phyloP scores from a whole-genome alignment of 2,888 invertebrate species.

The Spialia ferax region DNA sequence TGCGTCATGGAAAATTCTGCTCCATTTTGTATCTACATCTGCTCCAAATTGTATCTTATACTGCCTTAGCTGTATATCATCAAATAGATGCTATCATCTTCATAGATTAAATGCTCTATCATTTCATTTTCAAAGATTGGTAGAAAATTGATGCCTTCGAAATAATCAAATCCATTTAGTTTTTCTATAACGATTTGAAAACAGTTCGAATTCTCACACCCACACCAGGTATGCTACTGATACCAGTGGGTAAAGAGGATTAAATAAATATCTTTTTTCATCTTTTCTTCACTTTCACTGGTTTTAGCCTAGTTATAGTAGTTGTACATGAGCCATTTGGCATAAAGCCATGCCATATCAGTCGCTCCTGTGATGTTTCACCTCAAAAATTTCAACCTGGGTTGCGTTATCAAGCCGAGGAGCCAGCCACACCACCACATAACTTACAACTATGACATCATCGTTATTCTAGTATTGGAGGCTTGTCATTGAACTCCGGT shows the following conservation, averaged over 20 bases:
- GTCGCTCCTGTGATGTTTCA: neutral
- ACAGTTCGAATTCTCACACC: too few species aligned
- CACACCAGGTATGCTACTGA: too few species aligned
- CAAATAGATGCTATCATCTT: too few species aligned
- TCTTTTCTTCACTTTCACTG: neutral
- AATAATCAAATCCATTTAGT: too few species aligned
- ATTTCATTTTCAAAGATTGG: too few species aligned
- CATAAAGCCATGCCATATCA: neutral
- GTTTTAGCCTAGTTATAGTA: neutral
- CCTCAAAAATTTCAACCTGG: neutral
- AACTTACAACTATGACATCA: slow-evolving; percentile 18
- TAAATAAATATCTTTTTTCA: neutral
- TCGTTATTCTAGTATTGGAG: slow-evolving; percentile 19
- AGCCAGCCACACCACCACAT: neutral
- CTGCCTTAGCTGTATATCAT: too few species aligned
- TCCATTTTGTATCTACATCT: too few species aligned
- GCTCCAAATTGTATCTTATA: too few species aligned
- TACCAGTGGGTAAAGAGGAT: too few species aligned
- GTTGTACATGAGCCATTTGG: neutral
- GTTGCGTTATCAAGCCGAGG: slow-evolving; percentile 2
- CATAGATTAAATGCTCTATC: too few species aligned
- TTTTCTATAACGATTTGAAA: neutral
- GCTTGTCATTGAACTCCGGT: slow-evolving; percentile 20
- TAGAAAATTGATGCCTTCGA: too few species aligned
- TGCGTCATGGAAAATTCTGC: slow-evolving; percentile 15